Conservation (phyloP, 2,797 vertebrate genomes). For the Manis javanica region DNA sequence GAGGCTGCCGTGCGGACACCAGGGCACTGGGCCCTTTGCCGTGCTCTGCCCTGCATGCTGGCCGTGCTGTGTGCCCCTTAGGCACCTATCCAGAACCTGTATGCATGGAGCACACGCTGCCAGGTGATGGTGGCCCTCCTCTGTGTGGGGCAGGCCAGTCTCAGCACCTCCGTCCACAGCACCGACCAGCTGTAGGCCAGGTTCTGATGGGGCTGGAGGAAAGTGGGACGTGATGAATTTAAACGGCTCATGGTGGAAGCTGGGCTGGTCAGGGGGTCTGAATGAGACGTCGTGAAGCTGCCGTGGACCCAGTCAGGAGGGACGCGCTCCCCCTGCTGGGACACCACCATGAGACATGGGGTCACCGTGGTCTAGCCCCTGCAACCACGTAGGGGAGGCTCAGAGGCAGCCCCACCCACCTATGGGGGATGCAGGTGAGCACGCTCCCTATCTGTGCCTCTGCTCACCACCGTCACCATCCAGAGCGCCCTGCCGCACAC, state of each 20-base stretch:
- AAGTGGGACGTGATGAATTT: neutral
- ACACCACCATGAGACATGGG: neutral
- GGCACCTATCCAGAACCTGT: too few species aligned
- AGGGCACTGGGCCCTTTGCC: neutral
- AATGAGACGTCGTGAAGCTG: neutral
- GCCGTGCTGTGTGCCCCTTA: neutral
- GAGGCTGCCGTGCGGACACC: neutral
- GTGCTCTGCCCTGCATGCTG: too few species aligned
- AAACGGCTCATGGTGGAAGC: neutral
- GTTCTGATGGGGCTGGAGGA: neutral
- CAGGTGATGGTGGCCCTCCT: too few species aligned
- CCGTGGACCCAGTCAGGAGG: neutral
- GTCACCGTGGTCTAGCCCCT: neutral
- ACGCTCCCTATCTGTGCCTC: neutral
- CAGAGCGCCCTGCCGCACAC: neutral
- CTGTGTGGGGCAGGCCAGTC: neutral
- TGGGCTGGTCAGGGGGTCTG: neutral
- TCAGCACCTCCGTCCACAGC: accelerated
- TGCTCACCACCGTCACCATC: accelerated
- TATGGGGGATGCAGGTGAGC: too few species aligned
- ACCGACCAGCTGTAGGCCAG: neutral
- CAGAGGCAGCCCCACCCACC: neutral
- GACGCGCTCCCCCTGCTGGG: neutral
- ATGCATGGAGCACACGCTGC: too few species aligned
- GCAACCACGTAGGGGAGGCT: neutral